These are phyloP conservation scores for Nasonovia ribisnigri DNA, from an alignment of 2,888 invertebrate species.

Conservation along the genomic window DNA sequence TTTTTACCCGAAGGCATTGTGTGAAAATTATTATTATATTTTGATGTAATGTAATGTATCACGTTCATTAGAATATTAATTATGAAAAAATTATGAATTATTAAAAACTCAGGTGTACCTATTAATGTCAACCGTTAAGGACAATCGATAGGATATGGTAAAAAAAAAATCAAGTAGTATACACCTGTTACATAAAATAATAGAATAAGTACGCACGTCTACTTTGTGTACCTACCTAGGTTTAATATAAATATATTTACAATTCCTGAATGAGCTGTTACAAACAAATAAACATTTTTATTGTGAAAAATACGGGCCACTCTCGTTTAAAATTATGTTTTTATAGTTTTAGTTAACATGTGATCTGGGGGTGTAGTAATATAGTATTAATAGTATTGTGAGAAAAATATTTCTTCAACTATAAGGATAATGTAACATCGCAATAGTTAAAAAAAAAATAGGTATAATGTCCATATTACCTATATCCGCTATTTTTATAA, in stretches of 20 bases:
- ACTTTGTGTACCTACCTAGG: background rate
- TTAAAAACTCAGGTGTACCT: background rate
- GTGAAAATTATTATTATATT: background rate
- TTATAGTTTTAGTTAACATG: slow-evolving; percentile 18
- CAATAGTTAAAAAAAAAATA: slow-evolving; percentile 1
- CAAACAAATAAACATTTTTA: too few species aligned
- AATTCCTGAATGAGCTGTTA: background rate
- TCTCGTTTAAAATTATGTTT: slow-evolving; percentile 38
- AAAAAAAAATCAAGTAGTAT: background rate
- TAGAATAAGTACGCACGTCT: background rate
- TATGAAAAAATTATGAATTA: background rate
- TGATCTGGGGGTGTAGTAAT: background rate
- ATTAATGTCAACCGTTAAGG: background rate
- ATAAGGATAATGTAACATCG: background rate
- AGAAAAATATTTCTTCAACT: background rate
- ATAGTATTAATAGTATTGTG: slow-evolving; percentile 30
- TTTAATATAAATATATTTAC: background rate
- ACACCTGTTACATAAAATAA: background rate
- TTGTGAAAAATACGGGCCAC: slow-evolving; percentile 27
- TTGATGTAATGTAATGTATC: too few species aligned
- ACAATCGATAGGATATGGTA: background rate
- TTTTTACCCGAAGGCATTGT: background rate
- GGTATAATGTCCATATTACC: background rate
- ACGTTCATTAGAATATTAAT: background rate
- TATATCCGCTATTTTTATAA: background rate